Percentiles rank a stretch among this genome's conserved stretches.
Conservation (phyloP, 2,797 vertebrate species). For the Sebastes wilsoni region DNA sequence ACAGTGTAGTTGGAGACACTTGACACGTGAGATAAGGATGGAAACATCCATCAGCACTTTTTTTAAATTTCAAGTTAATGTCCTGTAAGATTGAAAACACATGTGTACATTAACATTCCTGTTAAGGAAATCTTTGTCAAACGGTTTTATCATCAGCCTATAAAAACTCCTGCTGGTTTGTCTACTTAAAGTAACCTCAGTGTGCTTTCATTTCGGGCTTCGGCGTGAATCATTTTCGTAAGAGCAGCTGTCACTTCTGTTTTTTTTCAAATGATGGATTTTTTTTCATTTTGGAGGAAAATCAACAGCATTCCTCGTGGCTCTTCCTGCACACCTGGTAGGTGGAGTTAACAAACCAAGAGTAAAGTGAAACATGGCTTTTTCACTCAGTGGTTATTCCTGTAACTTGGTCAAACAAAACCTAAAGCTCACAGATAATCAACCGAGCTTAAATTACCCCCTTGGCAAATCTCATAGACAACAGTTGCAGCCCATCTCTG, state of each 20-base stretch:
- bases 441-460: conserved; percentile 17
- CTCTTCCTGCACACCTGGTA: conserved; percentile 37
- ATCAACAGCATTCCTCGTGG: conserved; percentile 28
- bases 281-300: conserved; percentile 20
- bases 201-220: conserved; percentile 27
- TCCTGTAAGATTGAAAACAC: conserved; percentile 37
- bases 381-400: too few relatives aligned
- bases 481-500: conserved; percentile 22
- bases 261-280: conserved; percentile 13
- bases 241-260: conserved; percentile 20
- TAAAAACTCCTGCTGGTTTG: conserved; percentile 30
- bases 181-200: conserved; percentile 27
- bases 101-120: conserved; percentile 40
- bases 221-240: conserved; percentile 35
- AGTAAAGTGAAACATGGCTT: neutral
- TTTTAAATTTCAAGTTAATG: conserved; percentile 18
- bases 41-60: conserved; percentile 27
- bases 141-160: conserved; percentile 20
- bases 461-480: conserved; percentile 38
- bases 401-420: conserved; percentile 4
- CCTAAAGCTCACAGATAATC: conserved; percentile 16
- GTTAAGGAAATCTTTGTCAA: conserved; percentile 22
- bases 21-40: conserved; percentile 36
- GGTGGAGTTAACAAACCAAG: neutral
- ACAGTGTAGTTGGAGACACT: conserved; percentile 5